Conservation (phyloP, 2,797 vertebrate genomes). For the Agapornis canus region DNA sequence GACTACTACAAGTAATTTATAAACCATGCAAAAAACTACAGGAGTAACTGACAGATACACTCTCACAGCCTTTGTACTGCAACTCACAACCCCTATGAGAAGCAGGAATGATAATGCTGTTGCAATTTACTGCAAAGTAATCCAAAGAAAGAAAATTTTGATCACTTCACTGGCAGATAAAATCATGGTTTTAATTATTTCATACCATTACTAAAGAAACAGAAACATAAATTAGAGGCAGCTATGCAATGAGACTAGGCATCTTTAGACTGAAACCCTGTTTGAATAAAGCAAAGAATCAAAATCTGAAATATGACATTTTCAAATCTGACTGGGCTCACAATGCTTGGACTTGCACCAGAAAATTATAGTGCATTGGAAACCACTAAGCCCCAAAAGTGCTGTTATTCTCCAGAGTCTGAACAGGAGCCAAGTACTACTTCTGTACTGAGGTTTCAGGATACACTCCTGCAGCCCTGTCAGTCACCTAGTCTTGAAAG, state of each 20-base stretch:
- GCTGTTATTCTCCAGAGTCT: not conserved
- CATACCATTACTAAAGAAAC: not conserved
- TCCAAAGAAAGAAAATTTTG: not conserved
- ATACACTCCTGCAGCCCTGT: not conserved
- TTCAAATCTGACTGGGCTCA: not conserved
- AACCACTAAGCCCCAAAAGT: not conserved
- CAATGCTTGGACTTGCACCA: not conserved
- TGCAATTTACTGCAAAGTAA: not conserved
- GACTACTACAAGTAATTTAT: not conserved
- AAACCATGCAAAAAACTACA: not conserved
- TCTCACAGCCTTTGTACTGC: not conserved
- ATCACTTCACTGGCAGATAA: not conserved
- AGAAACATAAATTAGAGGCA: not conserved
- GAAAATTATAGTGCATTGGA: not conserved
- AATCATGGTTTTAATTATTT: not conserved
- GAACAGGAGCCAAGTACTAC: not conserved
- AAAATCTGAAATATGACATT: not conserved
- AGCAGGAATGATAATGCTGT: not conserved
- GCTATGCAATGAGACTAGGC: not conserved
- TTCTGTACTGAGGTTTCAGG: not conserved
- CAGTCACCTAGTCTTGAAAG: not conserved
- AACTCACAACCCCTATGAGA: not conserved
- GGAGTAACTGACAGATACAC: not conserved
- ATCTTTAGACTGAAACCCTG: not conserved
- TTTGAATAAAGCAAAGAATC: not conserved